A percentile compares a stretch with the other conserved stretches of the same genome.
phyloP scores from a whole-genome alignment of 2,888 invertebrate species.

The Kuschelorhynchus macadamiae region DNA sequence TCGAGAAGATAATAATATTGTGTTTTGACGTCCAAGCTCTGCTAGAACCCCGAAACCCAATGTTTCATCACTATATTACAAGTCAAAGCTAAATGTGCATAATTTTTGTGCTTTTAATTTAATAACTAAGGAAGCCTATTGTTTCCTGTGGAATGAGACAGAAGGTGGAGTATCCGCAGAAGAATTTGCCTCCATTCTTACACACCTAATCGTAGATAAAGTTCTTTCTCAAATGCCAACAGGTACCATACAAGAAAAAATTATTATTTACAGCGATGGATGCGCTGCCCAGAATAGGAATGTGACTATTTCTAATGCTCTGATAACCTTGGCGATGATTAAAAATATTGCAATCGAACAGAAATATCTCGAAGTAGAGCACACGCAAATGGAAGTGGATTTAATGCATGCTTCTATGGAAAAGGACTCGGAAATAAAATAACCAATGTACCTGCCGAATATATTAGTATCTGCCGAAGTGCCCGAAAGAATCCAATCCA shows the following conservation, averaged over 20 bases:
- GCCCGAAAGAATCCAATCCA: too few species aligned
- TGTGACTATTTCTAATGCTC: too few species aligned
- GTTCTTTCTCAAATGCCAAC: neutral
- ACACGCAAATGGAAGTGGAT: too few species aligned
- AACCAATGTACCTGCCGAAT: too few species aligned
- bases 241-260: neutral
- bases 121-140: conserved; percentile 9
- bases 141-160: conserved; percentile 5
- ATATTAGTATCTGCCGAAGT: too few species aligned
- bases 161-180: conserved; percentile 4
- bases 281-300: too few species aligned
- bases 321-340: too few species aligned
- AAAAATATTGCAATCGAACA: too few species aligned
- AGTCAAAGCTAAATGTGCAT: conserved; percentile 9
- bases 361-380: too few species aligned
- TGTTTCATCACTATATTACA: conserved; percentile 16
- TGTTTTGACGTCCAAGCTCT: conserved; percentile 15
- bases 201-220: neutral
- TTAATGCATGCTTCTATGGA: too few species aligned
- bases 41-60: conserved; percentile 8
- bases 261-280: conserved; percentile 7
- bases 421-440: too few species aligned
- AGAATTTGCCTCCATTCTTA: conserved; percentile 11
- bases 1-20: neutral
- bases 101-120: conserved; percentile 17